phyloP scores from a whole-genome alignment of 2,888 invertebrate genomes.

The Argynnis bischoffii region DNA sequence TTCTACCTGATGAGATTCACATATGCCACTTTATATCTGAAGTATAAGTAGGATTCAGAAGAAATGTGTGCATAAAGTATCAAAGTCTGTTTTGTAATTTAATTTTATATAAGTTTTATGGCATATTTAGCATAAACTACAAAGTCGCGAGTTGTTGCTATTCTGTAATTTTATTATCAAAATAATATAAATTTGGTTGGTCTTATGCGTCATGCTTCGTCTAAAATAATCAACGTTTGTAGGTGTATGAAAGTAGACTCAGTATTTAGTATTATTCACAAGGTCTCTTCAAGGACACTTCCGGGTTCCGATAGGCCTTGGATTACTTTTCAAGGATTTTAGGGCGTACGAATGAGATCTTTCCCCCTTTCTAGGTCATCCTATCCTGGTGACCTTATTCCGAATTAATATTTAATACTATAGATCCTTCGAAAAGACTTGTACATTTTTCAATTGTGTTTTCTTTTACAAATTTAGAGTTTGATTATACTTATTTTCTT shows the following conservation, averaged over 20 bases:
- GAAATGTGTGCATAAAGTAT: too few relatives aligned
- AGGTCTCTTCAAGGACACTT: slow-evolving; percentile 62
- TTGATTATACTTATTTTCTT: not conserved
- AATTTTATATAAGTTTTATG: too few relatives aligned
- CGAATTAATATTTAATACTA: slow-evolving; percentile 50
- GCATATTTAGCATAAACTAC: too few relatives aligned
- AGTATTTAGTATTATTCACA: slow-evolving; percentile 47
- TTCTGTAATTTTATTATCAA: too few relatives aligned
- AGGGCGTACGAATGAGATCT: slow-evolving; percentile 62
- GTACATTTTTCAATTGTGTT: slow-evolving; percentile 39
- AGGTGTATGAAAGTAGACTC: not conserved
- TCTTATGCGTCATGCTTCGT: too few relatives aligned
- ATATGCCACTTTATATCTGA: too few relatives aligned
- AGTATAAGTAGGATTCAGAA: too few relatives aligned
- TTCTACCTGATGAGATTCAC: too few relatives aligned
- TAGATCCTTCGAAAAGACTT: too few relatives aligned
- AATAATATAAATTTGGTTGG: too few relatives aligned
- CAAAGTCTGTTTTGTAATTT: too few relatives aligned
- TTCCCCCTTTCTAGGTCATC: slow-evolving; percentile 66
- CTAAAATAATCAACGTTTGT: not conserved
- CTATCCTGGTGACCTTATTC: slow-evolving; percentile 55
- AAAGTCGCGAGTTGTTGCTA: too few relatives aligned
- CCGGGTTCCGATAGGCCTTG: slow-evolving; percentile 66
- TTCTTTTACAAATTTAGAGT: not conserved
- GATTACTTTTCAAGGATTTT: slow-evolving; percentile 69